Percentiles rank a stretch among this genome's conserved stretches.
Conservation (phyloP, 2,888 invertebrate species). For the Cantharis rufa region DNA sequence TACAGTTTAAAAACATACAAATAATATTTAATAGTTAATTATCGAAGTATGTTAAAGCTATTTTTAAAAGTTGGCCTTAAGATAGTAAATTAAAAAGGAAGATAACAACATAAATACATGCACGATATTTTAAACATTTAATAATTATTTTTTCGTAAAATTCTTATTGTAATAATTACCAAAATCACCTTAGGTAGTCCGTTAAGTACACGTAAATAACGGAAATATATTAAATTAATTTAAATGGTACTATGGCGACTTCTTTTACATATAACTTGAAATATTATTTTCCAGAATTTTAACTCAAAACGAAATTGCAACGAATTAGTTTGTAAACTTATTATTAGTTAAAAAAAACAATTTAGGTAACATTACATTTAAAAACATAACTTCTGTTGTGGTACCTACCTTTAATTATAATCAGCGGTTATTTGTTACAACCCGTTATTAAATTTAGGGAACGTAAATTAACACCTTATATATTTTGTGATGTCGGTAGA, state of each 20-base stretch:
- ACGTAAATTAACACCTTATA: not conserved
- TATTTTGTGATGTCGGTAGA: not conserved
- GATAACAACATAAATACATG: not conserved
- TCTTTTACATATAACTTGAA: not conserved
- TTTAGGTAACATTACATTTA: not conserved
- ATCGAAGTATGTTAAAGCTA: not conserved
- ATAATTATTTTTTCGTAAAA: not conserved
- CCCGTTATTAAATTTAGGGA: not conserved
- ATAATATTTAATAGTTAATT: not conserved
- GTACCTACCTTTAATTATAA: not conserved
- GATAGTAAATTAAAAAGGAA: not conserved
- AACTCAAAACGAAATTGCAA: not conserved
- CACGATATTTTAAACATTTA: not conserved
- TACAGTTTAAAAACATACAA: not conserved
- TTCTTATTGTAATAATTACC: not conserved
- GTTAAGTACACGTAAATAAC: not conserved
- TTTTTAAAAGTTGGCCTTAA: not conserved
- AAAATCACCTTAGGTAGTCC: not conserved
- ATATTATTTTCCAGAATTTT: not conserved
- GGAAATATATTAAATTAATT: not conserved
- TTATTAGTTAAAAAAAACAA: not conserved
- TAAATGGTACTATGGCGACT: not conserved
- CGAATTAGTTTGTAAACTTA: not conserved
- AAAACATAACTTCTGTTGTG: not conserved
- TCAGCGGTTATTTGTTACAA: not conserved